Percentiles rank a stretch among this genome's conserved stretches.
Conservation (phyloP, 2,113 vertebrate genomes). For the Telmatochromis brachygnathus region DNA sequence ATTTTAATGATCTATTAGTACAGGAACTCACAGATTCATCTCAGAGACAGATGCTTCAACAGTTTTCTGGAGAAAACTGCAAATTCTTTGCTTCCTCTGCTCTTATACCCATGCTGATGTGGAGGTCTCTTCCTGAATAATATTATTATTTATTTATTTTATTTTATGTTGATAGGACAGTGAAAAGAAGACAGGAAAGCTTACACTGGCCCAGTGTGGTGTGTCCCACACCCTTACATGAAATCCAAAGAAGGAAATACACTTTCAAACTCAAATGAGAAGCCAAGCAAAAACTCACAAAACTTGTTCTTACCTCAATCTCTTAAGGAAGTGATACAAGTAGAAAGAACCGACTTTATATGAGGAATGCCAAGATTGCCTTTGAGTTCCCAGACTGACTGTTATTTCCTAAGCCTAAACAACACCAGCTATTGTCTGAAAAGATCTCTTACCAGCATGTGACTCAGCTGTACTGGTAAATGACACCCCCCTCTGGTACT, state of each 20-base stretch:
- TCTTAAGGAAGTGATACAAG: background rate
- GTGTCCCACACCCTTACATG: background rate
- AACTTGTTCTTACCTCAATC: background rate
- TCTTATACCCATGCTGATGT: background rate
- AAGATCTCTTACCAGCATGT: background rate
- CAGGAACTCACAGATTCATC: background rate
- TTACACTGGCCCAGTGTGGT: background rate
- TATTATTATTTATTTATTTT: background rate
- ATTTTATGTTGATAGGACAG: background rate
- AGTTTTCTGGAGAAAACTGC: background rate
- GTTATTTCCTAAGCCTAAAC: background rate
- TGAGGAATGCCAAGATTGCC: background rate
- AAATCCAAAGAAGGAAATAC: background rate
- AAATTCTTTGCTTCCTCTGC: background rate
- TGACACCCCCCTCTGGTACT: background rate
- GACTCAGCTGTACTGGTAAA: background rate
- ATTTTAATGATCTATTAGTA: background rate
- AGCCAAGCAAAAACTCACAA: background rate
- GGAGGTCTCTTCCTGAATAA: background rate
- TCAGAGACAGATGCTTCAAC: background rate
- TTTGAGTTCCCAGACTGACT: background rate
- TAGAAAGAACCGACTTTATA: fast-evolving
- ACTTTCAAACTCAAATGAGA: background rate
- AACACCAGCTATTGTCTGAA: background rate
- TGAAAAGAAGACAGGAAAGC: background rate